Evolutionary conservation across 1,140 invertebrate species (phyloP).

Genomic region (Drepana arcuata): DNA sequence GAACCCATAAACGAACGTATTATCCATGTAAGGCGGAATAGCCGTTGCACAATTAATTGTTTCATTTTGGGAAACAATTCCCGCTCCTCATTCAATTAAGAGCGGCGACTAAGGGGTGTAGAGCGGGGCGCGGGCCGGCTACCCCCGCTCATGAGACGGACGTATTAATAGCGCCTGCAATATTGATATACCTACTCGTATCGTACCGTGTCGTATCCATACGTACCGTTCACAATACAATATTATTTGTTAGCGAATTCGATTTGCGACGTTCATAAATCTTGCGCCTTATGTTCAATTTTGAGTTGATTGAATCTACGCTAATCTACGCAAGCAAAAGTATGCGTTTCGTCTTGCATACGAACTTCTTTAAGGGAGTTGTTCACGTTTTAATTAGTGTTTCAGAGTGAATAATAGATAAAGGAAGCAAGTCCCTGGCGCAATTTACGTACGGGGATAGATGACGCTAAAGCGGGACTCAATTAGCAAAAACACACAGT

Average conservation of each 20-base stretch:
- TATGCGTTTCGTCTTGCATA: slow-evolving; percentile 2
- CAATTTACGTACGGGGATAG: too few relatives aligned
- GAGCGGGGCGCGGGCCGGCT: slow-evolving; percentile 21
- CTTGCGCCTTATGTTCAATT: slow-evolving; percentile 69
- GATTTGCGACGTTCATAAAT: slow-evolving; percentile 71
- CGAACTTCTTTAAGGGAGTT: not conserved
- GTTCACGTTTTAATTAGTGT: slow-evolving; percentile 35
- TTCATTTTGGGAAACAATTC: slow-evolving; percentile 72
- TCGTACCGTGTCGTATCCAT: slow-evolving; percentile 59
- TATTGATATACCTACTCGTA: slow-evolving; percentile 70
- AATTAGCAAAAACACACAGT: slow-evolving; percentile 69
- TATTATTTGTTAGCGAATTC: slow-evolving; percentile 70
- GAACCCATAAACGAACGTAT: slow-evolving; percentile 70
- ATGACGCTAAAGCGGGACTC: slow-evolving; percentile 41
- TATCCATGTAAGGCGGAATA: slow-evolving; percentile 72
- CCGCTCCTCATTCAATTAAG: slow-evolving; percentile 72
- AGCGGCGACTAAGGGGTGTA: slow-evolving; percentile 57
- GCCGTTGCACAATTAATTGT: slow-evolving; percentile 72
- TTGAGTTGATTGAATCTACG: slow-evolving; percentile 62
- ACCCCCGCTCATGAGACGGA: slow-evolving; percentile 63
- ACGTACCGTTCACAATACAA: slow-evolving; percentile 65
- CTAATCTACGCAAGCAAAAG: slow-evolving; percentile 27
- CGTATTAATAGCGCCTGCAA: slow-evolving; percentile 71
- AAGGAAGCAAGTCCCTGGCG: slow-evolving; percentile 30
- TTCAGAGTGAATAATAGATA: slow-evolving; percentile 37